Evolutionary conservation across 2,888 invertebrate species (phyloP).

Genomic region (Lingula anatina): DNA sequence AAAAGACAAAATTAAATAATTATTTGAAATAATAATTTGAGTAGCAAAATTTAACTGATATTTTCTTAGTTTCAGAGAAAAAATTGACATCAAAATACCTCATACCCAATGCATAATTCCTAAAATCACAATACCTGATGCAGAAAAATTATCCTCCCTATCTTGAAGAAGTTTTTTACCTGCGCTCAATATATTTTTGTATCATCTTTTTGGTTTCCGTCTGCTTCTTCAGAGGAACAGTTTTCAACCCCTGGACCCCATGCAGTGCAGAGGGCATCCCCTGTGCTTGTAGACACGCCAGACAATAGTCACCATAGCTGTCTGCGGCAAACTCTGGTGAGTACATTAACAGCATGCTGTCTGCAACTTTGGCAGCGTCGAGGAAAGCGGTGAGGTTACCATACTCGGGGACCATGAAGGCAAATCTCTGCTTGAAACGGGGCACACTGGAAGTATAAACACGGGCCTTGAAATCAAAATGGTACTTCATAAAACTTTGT

Average conservation of each 20-base stretch:
- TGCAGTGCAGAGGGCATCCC: constrained; percentile 66
- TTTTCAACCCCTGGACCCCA: constrained; percentile 41
- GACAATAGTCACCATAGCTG: constrained; percentile 71
- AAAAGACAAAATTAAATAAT: too few species aligned
- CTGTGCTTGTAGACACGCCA: constrained; percentile 76
- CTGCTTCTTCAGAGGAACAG: constrained; percentile 43
- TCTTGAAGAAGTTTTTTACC: constrained; percentile 25
- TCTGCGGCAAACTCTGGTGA: constrained; percentile 61
- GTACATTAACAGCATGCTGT: constrained; percentile 74
- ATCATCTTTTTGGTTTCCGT: constrained; percentile 40
- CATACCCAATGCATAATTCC: too few species aligned
- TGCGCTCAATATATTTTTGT: constrained; percentile 46
- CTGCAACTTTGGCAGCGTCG: constrained; percentile 62
- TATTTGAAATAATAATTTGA: too few species aligned
- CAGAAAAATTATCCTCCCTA: not conserved
- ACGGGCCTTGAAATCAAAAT: not conserved
- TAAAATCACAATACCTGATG: not conserved
- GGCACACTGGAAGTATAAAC: constrained; percentile 62
- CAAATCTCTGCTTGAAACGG: constrained; percentile 82
- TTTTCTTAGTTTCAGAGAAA: too few species aligned
- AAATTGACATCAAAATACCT: too few species aligned
- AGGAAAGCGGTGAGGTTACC: constrained; percentile 67
- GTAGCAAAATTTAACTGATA: too few species aligned
- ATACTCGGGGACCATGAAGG: constrained; percentile 69
- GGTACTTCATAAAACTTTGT: not conserved